Conservation (phyloP, 2,888 invertebrate species). For the Drosophila recens region DNA sequence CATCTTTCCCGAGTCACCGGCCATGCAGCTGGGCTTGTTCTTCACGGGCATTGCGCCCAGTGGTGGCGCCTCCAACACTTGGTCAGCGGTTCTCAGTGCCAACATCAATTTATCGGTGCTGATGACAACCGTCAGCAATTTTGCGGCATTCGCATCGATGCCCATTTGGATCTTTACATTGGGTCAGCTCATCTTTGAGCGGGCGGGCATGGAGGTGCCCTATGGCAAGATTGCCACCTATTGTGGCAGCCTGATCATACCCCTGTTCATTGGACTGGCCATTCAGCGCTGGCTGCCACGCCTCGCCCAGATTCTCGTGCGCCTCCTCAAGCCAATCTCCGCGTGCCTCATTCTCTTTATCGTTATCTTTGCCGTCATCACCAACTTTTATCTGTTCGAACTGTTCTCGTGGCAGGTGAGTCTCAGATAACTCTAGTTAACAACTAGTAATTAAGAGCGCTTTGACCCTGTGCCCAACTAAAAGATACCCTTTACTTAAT, state of each 20-base stretch:
- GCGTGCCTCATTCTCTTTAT: conserved; percentile 92
- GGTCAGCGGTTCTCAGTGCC: conserved; percentile 96
- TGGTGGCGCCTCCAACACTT: conserved; percentile 98
- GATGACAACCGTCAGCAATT: conserved; percentile 96
- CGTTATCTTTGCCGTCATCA: conserved; percentile 93
- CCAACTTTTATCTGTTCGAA: conserved; percentile 95
- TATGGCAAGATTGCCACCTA: conserved; percentile 91
- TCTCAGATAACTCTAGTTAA: neutral
- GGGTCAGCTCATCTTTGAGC: conserved; percentile 91
- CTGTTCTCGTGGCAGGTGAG: conserved; percentile 94
- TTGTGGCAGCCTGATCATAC: conserved; percentile 91
- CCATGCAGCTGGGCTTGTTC: conserved; percentile 94
- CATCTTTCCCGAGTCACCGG: conserved; percentile 89
- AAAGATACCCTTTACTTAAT: too few relatives aligned
- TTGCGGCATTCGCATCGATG: conserved; percentile 96
- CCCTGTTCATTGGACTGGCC: conserved; percentile 88
- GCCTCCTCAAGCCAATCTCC: conserved; percentile 94
- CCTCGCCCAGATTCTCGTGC: conserved; percentile 89
- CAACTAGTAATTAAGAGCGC: neutral
- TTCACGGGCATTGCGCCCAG: conserved; percentile 95
- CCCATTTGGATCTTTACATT: conserved; percentile 96
- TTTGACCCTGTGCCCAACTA: too few relatives aligned
- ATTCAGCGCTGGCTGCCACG: conserved; percentile 90
- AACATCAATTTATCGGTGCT: conserved; percentile 97
- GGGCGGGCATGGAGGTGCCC: conserved; percentile 91